Conservation (phyloP, 1,140 invertebrate genomes). For the Chironomus tepperi region DNA sequence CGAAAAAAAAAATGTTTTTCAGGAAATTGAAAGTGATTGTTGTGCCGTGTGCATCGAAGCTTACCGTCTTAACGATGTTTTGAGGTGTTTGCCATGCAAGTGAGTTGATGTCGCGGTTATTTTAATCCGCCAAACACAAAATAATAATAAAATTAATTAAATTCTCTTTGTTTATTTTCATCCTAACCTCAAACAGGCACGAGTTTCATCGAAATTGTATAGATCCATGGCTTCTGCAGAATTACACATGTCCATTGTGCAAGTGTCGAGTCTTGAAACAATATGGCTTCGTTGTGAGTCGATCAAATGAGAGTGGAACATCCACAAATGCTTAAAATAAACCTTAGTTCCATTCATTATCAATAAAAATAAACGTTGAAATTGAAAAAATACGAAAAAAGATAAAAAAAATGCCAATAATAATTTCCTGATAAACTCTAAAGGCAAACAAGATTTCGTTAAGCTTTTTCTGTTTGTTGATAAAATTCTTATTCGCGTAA, state of each 20-base stretch:
- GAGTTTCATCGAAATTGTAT: slow-evolving; percentile 91
- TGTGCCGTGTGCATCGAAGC: slow-evolving; percentile 89
- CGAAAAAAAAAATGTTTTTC: background rate
- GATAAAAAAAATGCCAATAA: background rate
- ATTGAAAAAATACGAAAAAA: background rate
- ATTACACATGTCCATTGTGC: slow-evolving; percentile 90
- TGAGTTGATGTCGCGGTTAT: slow-evolving; percentile 42
- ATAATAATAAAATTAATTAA: no score
- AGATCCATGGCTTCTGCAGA: slow-evolving; percentile 88
- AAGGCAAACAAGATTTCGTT: background rate
- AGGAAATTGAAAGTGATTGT: slow-evolving; percentile 76
- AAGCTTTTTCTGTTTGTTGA: background rate
- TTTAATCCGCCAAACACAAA: background rate
- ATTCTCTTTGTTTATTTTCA: background rate
- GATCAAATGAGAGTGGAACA: background rate
- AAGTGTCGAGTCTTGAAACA: slow-evolving; percentile 91
- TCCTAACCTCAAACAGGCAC: slow-evolving; percentile 52
- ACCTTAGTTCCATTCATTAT: background rate
- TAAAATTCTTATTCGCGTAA: no score
- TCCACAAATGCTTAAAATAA: background rate
- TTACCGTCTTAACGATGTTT: slow-evolving; percentile 72
- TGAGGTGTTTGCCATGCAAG: slow-evolving; percentile 82
- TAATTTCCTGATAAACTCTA: background rate
- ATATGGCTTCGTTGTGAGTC: slow-evolving; percentile 75
- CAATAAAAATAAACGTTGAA: background rate